phyloP scores from a whole-genome alignment of 2,113 vertebrate genomes.

The Craseonycteris thonglongyai region DNA sequence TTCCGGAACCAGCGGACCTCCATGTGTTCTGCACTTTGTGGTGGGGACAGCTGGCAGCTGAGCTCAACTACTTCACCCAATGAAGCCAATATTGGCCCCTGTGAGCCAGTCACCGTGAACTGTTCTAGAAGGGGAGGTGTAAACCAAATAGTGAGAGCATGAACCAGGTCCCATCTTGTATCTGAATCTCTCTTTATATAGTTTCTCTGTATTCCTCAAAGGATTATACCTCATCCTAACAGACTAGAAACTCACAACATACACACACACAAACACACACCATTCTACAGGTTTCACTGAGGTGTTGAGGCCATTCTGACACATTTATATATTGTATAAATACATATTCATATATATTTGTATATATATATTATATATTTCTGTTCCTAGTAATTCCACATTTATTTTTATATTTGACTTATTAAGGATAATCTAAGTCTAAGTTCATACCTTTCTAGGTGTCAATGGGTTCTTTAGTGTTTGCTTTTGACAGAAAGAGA shows the following conservation, averaged over 20 bases:
- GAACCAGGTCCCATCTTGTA: background rate
- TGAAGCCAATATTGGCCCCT: background rate
- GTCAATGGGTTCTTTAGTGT: too few relatives aligned
- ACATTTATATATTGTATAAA: background rate
- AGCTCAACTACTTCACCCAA: background rate
- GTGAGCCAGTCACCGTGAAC: background rate
- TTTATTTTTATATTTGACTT: background rate
- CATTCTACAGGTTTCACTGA: background rate
- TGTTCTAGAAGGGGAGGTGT: background rate
- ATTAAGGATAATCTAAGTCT: background rate
- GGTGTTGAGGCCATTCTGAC: background rate
- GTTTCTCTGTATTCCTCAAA: too few relatives aligned
- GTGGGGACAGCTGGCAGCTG: slow-evolving; percentile 27
- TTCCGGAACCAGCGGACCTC: slow-evolving; percentile 29
- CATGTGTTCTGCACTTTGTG: slow-evolving; percentile 27
- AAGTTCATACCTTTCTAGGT: too few relatives aligned
- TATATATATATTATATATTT: background rate
- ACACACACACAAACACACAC: background rate
- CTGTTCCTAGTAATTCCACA: background rate
- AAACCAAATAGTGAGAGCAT: background rate
- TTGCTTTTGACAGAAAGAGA: too few relatives aligned
- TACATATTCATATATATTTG: background rate
- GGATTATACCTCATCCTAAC: too few relatives aligned
- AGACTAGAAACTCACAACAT: too few relatives aligned
- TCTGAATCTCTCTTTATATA: too few relatives aligned